These are phyloP conservation scores for Nannoperca obscura DNA, from an alignment of 2,797 vertebrate species.

Conservation along the genomic window DNA sequence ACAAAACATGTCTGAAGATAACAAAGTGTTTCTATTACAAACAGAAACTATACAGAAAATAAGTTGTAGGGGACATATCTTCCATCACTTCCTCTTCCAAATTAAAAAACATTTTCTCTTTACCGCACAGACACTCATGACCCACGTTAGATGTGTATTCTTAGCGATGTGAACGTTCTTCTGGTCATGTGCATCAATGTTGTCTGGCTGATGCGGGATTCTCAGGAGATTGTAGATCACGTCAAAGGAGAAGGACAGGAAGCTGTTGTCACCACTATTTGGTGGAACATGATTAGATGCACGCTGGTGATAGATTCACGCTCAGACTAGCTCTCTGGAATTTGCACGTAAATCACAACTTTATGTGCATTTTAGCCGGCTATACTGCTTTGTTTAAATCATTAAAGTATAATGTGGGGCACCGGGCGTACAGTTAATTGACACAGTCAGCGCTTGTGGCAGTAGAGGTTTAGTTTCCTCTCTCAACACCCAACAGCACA, in stretches of 20 bases:
- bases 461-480: slow-evolving; percentile 35
- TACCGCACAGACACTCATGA: slow-evolving; percentile 4
- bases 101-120: slow-evolving; percentile 27
- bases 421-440: slow-evolving; percentile 27
- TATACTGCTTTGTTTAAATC: not conserved
- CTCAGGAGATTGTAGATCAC: not conserved
- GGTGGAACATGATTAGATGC: not conserved
- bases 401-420: slow-evolving; percentile 26
- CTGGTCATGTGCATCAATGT: slow-evolving; percentile 45
- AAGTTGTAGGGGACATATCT: not conserved
- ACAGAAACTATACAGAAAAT: slow-evolving; percentile 10
- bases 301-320: not conserved
- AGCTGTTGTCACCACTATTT: not conserved
- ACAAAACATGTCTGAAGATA: slow-evolving; percentile 14
- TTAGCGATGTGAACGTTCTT: slow-evolving; percentile 17
- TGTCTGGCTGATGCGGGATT: slow-evolving; percentile 25
- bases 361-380: not conserved
- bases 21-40: slow-evolving; percentile 25
- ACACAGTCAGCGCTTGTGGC: slow-evolving; percentile 37
- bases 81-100: slow-evolving; percentile 47
- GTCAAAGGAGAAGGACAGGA: slow-evolving; percentile 38
- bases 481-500: slow-evolving; percentile 34
- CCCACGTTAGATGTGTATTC: slow-evolving; percentile 35
- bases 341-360: not conserved
- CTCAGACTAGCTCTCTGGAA: not conserved